Percentiles rank a stretch among this genome's conserved stretches.
These are phyloP conservation scores for Nymphicus hollandicus DNA, from an alignment of 2,113 vertebrate species.

Conservation along the genomic window DNA sequence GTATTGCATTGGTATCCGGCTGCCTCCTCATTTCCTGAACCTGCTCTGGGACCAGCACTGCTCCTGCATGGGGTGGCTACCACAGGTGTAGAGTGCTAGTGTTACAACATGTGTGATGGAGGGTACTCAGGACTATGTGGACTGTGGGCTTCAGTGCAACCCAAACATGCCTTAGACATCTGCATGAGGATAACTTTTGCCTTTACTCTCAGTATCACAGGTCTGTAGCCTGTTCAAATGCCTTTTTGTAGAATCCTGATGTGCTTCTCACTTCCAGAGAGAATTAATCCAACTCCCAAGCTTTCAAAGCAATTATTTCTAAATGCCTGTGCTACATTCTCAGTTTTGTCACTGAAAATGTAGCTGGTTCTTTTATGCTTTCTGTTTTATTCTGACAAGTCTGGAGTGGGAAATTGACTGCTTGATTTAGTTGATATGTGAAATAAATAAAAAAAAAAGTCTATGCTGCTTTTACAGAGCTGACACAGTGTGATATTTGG, in stretches of 20 bases:
- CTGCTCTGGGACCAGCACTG: background rate
- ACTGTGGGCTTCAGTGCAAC: background rate
- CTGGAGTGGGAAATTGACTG: background rate
- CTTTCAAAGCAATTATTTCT: background rate
- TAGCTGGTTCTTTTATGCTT: background rate
- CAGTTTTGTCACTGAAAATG: background rate
- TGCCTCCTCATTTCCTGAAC: background rate
- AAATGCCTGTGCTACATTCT: background rate
- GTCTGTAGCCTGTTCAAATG: background rate
- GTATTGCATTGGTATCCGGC: background rate
- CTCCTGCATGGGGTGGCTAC: background rate
- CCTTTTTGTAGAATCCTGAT: background rate
- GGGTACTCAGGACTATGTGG: fast-evolving
- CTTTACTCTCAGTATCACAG: background rate
- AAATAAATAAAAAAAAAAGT: background rate
- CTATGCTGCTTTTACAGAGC: background rate
- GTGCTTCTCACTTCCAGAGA: background rate
- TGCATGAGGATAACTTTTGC: background rate
- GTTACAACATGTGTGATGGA: fast-evolving
- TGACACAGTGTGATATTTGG: background rate
- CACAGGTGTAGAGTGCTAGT: background rate
- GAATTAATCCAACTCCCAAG: background rate
- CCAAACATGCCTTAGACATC: background rate
- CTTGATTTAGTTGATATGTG: background rate
- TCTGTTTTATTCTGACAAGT: background rate